Evolutionary conservation across 2,888 invertebrate genomes (phyloP), one percentile per base, ranked within the genome.

Genomic region (Diachrysia chrysitis): DNA sequence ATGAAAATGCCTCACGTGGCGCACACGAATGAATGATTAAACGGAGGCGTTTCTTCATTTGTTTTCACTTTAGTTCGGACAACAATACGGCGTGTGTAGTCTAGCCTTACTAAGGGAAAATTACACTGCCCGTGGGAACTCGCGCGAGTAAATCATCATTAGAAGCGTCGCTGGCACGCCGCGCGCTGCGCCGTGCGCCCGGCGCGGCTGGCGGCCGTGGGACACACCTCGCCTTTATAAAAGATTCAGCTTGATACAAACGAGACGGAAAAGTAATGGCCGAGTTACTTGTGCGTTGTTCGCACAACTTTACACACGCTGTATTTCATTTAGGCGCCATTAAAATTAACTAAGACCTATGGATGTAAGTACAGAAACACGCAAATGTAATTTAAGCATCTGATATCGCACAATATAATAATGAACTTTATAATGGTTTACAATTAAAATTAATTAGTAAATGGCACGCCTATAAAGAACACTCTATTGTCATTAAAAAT

Each of bases 231-330:
- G 90, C 92, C 91, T 92, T 92, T 93, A 94, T 93, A 94, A 94
- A 94, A 94, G 90, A 94, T 94, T 94, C 93, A 94, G 87, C 88
- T 87, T 90, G 89, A 92, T 91, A 92, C 92, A 90, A 90, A 93
- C 90, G 87, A 92, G 90, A 87, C 89, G 85, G 82, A 82, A 87
- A 86, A 91, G 85, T 90, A 91, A 92, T 88, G 87, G 86, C 82
- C 57, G 74, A 77, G 82, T 79, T 85, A 79, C 83, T 82, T 83
- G 76, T 77, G 76, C 69, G 74, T 78, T 76, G 72, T 75, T 78
- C 63, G 67, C 69, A 68, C 75, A 79, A 76, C 76, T 84, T 82
- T 76, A 80, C 69, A 66, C 72, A 32, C 65, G 59, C 71, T 73
- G 76, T 83, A 76, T 82, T 81, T 83, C 76, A 74, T 82, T 83